Evolutionary conservation across 35 echinoderm and acorn worm species (phyloP).

Genomic region (Acanthaster planci): DNA sequence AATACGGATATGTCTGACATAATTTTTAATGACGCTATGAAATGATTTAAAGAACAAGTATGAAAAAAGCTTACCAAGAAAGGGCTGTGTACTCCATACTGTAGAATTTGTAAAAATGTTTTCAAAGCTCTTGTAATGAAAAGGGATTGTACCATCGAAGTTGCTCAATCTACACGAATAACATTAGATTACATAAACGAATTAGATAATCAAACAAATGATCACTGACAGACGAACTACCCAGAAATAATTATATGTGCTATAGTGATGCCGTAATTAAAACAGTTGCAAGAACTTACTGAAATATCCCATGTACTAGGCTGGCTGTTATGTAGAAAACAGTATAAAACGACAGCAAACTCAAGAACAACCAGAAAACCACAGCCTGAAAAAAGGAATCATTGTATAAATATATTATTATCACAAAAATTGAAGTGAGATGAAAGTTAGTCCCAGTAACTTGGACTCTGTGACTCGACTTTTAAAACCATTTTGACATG

Average conservation of each 20-base stretch:
- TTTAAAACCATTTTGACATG: no score
- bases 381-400: conserved; percentile 20
- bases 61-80: conserved; percentile 41
- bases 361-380: conserved; percentile 16
- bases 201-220: no score
- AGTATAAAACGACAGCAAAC: conserved; percentile 29
- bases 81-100: conserved; percentile 38
- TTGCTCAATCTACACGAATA: conserved; percentile 32
- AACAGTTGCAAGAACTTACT: conserved; percentile 5
- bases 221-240: no score
- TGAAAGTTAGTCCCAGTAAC: background rate
- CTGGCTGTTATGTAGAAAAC: conserved; percentile 37
- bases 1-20: background rate
- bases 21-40: background rate
- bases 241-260: no score
- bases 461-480: background rate
- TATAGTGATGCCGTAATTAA: no score
- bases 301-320: conserved; percentile 39
- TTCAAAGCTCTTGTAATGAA: conserved; percentile 71
- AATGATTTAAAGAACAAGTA: background rate
- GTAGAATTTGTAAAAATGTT: conserved; percentile 50
- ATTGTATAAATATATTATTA: no score
- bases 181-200: background rate
- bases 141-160: conserved; percentile 71
- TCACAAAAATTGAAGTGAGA: background rate